A percentile compares a stretch with the other conserved stretches of the same genome.
Evolutionary conservation across 1,140 invertebrate genomes (phyloP).

Genomic region (Vollenhovia emeryi): DNA sequence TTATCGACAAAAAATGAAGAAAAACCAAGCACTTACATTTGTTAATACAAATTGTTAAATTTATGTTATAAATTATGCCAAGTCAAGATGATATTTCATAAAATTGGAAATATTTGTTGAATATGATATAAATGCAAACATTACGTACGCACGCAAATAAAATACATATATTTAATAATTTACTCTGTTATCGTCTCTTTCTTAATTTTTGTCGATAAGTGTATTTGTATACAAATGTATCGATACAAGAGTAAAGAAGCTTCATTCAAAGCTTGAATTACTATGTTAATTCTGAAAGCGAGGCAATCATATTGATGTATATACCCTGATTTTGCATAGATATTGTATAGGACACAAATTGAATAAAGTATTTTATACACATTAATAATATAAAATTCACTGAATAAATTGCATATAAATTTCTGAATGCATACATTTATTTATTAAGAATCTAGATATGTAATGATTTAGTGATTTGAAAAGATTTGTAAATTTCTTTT

Average conservation of each 20-base stretch:
- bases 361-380: neutral
- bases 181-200: neutral
- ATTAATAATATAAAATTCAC: neutral
- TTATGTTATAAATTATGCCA: too few species aligned
- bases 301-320: slow-evolving; percentile 66
- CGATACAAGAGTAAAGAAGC: neutral
- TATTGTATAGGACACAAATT: neutral
- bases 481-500: neutral
- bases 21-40: neutral
- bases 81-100: neutral
- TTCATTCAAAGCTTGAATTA: neutral
- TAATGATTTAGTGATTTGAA: neutral
- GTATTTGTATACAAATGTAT: slow-evolving; percentile 2
- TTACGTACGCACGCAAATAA: neutral
- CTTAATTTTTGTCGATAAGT: neutral
- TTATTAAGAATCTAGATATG: slow-evolving; percentile 16
- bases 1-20: neutral
- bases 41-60: too few species aligned
- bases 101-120: neutral
- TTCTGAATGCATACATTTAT: neutral
- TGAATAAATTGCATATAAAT: slow-evolving; percentile 13
- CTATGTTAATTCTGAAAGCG: slow-evolving; percentile 24
- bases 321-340: neutral
- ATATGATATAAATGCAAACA: neutral
- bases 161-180: neutral